These are phyloP conservation scores for Amia ocellicauda DNA, from an alignment of 2,113 vertebrate species.

Conservation along the genomic window DNA sequence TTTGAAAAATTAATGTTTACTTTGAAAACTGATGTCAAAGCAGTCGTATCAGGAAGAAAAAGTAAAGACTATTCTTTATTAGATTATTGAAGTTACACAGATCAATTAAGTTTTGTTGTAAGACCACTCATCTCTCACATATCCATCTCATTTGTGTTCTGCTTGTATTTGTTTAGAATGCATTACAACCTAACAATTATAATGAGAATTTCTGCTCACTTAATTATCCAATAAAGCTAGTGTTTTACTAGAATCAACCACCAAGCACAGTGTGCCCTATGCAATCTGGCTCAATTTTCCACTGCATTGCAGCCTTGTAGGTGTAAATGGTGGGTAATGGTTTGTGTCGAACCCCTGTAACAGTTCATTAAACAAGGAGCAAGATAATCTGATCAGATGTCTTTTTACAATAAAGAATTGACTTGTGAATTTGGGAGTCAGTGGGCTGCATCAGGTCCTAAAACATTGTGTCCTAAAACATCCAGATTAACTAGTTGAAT, in stretches of 20 bases:
- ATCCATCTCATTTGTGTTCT: too few relatives aligned
- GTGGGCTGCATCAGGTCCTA: conserved; percentile 35
- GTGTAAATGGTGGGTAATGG: conserved; percentile 92
- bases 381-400: conserved; percentile 83
- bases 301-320: conserved; percentile 69
- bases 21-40: too few relatives aligned
- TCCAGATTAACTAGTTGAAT: not conserved
- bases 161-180: too few relatives aligned
- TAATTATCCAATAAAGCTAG: conserved; percentile 48
- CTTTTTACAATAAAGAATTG: conserved; percentile 70
- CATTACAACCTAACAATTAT: too few relatives aligned
- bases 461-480: not conserved
- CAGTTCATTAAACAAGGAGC: conserved; percentile 85
- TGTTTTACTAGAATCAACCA: conserved; percentile 31
- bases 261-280: conserved; percentile 30
- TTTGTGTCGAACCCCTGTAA: conserved; percentile 83
- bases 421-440: conserved; percentile 69
- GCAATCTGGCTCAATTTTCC: conserved; percentile 69
- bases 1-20: too few relatives aligned
- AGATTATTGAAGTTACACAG: too few relatives aligned
- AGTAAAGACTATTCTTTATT: too few relatives aligned
- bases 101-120: too few relatives aligned
- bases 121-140: too few relatives aligned
- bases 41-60: too few relatives aligned
- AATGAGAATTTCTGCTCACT: conserved; percentile 43